Evolutionary conservation across 2,113 vertebrate genomes (phyloP), one percentile per base, ranked within the genome.

Genomic region (Pomatostomus ruficeps): DNA sequence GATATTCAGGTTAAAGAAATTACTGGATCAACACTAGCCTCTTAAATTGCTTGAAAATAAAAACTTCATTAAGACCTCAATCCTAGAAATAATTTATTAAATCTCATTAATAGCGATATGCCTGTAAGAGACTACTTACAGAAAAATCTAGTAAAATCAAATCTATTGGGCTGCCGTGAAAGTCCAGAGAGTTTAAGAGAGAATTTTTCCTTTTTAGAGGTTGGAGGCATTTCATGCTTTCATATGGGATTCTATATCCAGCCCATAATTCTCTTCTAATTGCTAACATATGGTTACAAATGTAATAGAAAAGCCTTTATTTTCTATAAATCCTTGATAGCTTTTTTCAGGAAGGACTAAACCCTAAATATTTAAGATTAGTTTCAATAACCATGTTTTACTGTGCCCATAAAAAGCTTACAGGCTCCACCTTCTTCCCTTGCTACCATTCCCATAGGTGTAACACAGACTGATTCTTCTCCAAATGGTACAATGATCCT

Each of bases 291-390:
- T 28, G 18, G 35, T 86, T 76, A 73, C 61, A 88, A 94, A 85
- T 45, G 31, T 75, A 87, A 90, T 73, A 57, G 62, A 76, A 91
- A 94, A 92, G 46, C 58, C 95, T 91, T 80, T 86, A 62, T 85
- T 93, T 95, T 90, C 46, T 54, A 67, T 90, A 80, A 86, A 80
- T 66, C 59, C 21, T 40, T 81, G 46, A 86, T 36, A 55, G n/a
- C 23, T 92, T 88, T 88, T 88, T 86, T 73, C 75, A 95, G 52
- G 59, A 80, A 91, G 26, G 31, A 21, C 42, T 75, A 85, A 91
- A 61, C 21, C 8, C 63, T 70, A 88, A 93, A 85, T 73, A 91
- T 76, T 83, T 85, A 72, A 54, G 71, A 92, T 88, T 67, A 59
- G 15, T 86, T 94, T 91, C 51, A 83, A 73, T 28, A 76, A 62